phyloP scores from a whole-genome alignment of 2,113 vertebrate genomes.

The Megalops atlanticus region DNA sequence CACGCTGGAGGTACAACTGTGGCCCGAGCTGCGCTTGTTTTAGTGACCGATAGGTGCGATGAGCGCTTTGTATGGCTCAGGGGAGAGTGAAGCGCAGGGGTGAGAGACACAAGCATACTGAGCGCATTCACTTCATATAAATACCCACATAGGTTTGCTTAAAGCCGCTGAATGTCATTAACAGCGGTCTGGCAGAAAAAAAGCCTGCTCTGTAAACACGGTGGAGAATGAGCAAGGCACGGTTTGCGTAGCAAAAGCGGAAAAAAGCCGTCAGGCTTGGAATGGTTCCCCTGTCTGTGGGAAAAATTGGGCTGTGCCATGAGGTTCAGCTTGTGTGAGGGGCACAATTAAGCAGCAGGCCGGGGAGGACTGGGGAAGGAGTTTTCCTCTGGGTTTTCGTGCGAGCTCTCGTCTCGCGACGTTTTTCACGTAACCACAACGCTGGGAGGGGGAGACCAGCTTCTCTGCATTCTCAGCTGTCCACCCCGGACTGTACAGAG shows the following conservation, averaged over 20 bases:
- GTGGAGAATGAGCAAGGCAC: not conserved
- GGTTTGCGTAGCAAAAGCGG: not conserved
- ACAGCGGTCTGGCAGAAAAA: not conserved
- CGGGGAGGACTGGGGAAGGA: not conserved
- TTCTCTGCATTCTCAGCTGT: conserved; percentile 6
- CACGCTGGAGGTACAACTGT: conserved; percentile 44
- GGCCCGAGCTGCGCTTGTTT: conserved; percentile 30
- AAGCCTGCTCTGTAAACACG: not conserved
- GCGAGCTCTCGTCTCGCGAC: not conserved
- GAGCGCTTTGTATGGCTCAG: not conserved
- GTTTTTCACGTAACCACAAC: not conserved
- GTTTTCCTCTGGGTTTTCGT: not conserved
- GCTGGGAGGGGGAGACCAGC: not conserved
- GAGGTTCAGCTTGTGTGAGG: not conserved
- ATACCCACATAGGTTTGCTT: conserved; percentile 32
- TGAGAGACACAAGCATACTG: not conserved
- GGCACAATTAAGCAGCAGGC: not conserved
- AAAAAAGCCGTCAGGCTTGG: not conserved
- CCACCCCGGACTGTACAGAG: not conserved
- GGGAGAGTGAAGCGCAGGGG: not conserved
- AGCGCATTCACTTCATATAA: conserved; percentile 4
- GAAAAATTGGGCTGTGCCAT: not conserved
- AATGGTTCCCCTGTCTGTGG: not conserved
- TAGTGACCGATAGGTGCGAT: too few species aligned
- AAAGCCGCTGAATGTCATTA: conserved; percentile 11